phyloP scores from a whole-genome alignment of 2,113 vertebrate genomes.

The Rhabdornis inornatus region DNA sequence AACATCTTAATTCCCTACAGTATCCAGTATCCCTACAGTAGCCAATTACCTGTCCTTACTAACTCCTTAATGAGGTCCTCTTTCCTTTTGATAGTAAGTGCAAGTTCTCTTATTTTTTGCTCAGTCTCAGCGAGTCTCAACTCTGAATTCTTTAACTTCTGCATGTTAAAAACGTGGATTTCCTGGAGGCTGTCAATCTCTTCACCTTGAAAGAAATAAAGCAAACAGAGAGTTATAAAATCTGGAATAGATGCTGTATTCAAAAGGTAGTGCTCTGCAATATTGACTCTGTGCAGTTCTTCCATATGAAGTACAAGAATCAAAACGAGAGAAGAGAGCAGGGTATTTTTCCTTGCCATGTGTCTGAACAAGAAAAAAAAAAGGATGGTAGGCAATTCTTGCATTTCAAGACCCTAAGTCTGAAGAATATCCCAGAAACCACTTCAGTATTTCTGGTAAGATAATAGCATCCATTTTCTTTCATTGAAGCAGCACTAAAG shows the following conservation, averaged over 20 bases:
- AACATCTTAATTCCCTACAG: not conserved
- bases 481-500: not conserved
- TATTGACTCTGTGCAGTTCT: not conserved
- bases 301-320: not conserved
- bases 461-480: not conserved
- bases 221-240: not conserved
- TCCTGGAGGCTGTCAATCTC: constrained; percentile 69
- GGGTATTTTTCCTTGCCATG: not conserved
- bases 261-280: not conserved
- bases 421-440: not conserved
- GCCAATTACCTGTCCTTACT: constrained; percentile 81
- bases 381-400: not conserved
- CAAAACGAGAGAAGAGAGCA: not conserved
- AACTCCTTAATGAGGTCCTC: constrained; percentile 88
- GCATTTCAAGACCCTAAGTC: not conserved
- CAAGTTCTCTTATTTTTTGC: constrained; percentile 82
- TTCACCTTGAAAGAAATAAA: constrained; percentile 65
- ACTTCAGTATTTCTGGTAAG: not conserved
- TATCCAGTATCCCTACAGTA: not conserved
- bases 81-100: constrained; percentile 84
- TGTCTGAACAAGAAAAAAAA: not conserved
- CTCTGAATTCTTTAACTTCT: constrained; percentile 73
- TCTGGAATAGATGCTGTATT: not conserved
- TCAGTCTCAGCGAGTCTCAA: constrained; percentile 68
- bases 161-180: constrained; percentile 68